phyloP scores from a whole-genome alignment of 2,797 vertebrate species.

The Myotis myotis region DNA sequence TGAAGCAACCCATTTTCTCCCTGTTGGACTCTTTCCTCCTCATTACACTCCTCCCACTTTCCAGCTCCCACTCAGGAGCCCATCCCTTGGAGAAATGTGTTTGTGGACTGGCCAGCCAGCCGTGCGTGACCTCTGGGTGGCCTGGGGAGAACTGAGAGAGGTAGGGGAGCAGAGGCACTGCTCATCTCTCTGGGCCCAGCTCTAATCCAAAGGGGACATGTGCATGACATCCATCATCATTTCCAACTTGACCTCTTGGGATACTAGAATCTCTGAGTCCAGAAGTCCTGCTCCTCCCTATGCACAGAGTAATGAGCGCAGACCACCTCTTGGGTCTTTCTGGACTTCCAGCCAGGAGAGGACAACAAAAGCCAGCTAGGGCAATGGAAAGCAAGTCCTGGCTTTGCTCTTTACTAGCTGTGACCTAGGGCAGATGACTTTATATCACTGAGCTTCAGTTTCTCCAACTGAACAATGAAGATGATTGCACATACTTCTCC shows the following conservation, averaged over 20 bases:
- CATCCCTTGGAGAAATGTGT: background rate
- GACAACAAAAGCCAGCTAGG: background rate
- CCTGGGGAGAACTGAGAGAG: background rate
- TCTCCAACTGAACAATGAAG: slow-evolving; percentile 15
- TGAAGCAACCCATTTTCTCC: slow-evolving; percentile 64
- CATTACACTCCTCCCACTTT: slow-evolving; percentile 44
- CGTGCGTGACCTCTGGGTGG: background rate
- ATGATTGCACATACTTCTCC: background rate
- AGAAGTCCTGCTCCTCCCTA: background rate
- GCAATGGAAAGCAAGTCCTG: background rate
- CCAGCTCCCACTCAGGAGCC: background rate
- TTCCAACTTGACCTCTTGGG: background rate
- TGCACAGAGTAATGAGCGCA: background rate
- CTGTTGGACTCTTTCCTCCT: slow-evolving; percentile 58
- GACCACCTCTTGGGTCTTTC: background rate
- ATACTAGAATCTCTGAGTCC: background rate
- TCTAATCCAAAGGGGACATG: background rate
- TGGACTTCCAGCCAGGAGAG: background rate
- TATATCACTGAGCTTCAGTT: slow-evolving; percentile 1
- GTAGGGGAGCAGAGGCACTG: background rate
- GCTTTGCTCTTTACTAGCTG: background rate
- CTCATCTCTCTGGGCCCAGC: background rate
- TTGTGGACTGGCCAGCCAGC: background rate
- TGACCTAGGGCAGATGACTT: background rate
- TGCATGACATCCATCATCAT: background rate